Base-by-base conservation (phyloP, 1,140 invertebrate genomes). In the Drosophila chauvacae region DNA sequence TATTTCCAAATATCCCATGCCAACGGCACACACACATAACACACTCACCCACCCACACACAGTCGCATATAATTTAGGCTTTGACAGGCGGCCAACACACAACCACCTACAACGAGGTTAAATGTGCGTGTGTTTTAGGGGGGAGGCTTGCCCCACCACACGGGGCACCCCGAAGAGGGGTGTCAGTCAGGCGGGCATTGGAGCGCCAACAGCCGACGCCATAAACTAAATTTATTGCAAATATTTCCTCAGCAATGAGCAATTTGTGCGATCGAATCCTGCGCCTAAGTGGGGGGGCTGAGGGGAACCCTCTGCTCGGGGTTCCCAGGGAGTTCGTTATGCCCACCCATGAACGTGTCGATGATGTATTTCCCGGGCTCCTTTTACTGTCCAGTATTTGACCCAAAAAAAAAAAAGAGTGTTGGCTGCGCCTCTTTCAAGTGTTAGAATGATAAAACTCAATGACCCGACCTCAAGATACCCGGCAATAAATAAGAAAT, bases 221-320 rank as follows among this genome's bases (percentile, higher is more conserved):
- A 88, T 91, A 85, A 91, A 91, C 88, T 91, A 88, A 91, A 91
- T 91, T 91, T 91, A 91, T 91, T 87, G 88, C 88, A 91, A 91
- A 91, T 91, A 91, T 91, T 91, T 91, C 88, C 88, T 91, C 75
- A 91, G 88, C 88, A 91, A 91, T 91, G 88, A 91, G 87, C 83
- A 91, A 91, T 91, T 91, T 91, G 88, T 91, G 88, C 88, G 88
- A 84, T 90, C 84, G 84, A 88, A 81, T 81, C 73, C 84, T 70
- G 64, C 76, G 53, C 45, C 65, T 60, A 65, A 48, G 41, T 60
- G 60, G 30, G 57, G 41, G 39, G 2, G 10, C 16, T 6, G 20
- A 2, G n/a, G 20, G 7, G 9, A 26, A n/a, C 20, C 51, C 51
- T 37, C 14, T 20, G 13, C 18, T 55, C 35, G n/a, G 39, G 55